phyloP scores from a whole-genome alignment of 2,888 invertebrate genomes.

The Teleogryllus oceanicus region DNA sequence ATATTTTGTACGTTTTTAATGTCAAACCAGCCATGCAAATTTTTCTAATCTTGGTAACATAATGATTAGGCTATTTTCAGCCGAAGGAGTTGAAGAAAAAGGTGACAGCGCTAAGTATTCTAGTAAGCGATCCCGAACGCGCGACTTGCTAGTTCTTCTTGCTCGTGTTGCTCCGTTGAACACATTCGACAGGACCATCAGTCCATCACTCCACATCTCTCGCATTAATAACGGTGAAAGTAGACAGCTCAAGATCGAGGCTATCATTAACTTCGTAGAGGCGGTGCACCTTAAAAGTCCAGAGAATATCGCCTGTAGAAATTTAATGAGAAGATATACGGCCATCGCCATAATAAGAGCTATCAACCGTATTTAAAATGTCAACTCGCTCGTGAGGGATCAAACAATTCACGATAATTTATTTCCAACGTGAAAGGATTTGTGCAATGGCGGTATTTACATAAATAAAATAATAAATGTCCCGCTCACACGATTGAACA shows the following conservation, averaged over 20 bases:
- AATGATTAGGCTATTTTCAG: too few species aligned
- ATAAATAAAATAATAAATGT: background rate
- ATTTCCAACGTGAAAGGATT: background rate
- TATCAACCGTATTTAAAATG: constrained; percentile 11
- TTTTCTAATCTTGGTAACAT: too few species aligned
- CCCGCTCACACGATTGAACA: background rate
- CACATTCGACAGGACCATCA: background rate
- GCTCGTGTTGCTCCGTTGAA: background rate
- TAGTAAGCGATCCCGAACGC: too few species aligned
- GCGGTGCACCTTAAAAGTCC: constrained; percentile 11
- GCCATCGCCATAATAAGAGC: background rate
- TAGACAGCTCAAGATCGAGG: constrained; percentile 11
- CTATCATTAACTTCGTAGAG: background rate
- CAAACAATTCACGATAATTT: constrained; percentile 10
- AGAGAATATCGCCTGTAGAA: background rate
- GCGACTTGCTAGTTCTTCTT: too few species aligned
- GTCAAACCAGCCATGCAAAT: too few species aligned
- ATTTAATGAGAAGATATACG: constrained; percentile 18
- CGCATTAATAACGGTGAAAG: constrained; percentile 11
- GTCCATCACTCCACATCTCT: constrained; percentile 11
- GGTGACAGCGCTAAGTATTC: too few species aligned
- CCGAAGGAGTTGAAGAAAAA: too few species aligned
- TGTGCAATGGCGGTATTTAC: background rate
- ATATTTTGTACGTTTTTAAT: too few species aligned
- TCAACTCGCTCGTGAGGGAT: background rate